A percentile compares a stretch with the other conserved stretches of the same genome.
These are phyloP conservation scores for Aradus depressus DNA, from an alignment of 2,888 invertebrate genomes.

Conservation along the genomic window DNA sequence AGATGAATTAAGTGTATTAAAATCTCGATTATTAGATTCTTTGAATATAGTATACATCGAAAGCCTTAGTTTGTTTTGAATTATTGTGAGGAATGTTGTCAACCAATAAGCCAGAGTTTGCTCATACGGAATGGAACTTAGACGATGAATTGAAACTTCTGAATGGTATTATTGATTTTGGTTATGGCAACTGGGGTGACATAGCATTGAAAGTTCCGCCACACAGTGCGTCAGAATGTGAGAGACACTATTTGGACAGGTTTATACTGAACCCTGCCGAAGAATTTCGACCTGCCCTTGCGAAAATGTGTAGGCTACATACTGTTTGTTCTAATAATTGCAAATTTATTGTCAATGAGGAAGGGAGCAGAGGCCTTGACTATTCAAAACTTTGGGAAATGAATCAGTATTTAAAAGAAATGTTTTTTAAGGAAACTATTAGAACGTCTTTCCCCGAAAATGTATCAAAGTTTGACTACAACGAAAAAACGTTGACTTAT, in stretches of 20 bases:
- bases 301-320: background rate
- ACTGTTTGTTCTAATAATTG: slow-evolving; percentile 13
- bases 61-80: too few relatives aligned
- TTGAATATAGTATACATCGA: too few relatives aligned
- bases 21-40: too few relatives aligned
- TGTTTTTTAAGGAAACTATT: background rate
- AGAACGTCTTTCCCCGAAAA: too few relatives aligned
- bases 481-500: too few relatives aligned
- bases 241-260: slow-evolving; percentile 10
- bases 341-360: background rate
- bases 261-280: slow-evolving; percentile 5
- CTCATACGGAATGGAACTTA: slow-evolving; percentile 16
- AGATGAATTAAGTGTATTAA: too few relatives aligned
- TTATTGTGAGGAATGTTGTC: too few relatives aligned
- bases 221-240: slow-evolving; percentile 8
- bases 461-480: too few relatives aligned
- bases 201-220: slow-evolving; percentile 1
- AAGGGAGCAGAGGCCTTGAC: background rate
- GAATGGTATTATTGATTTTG: slow-evolving; percentile 9
- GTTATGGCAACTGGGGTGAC: slow-evolving; percentile 16
- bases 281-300: background rate
- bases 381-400: background rate
- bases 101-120: too few relatives aligned
- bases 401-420: background rate
- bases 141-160: slow-evolving; percentile 19